Percentiles rank a stretch among this genome's conserved stretches.
Conservation (phyloP, 2,888 invertebrate genomes). For the Sericinus montela region DNA sequence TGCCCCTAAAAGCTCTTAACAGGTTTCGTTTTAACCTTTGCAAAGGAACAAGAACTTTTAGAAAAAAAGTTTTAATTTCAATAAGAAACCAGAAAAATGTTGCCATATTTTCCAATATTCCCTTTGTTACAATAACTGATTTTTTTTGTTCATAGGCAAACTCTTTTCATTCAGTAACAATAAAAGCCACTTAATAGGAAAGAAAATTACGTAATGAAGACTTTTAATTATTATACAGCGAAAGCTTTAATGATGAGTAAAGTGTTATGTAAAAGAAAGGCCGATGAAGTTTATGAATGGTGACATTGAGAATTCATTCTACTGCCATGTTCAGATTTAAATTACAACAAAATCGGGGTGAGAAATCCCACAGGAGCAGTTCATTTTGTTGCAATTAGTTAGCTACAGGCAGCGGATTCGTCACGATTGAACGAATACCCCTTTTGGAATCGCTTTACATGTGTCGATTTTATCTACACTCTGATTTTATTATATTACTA, state of each 20-base stretch:
- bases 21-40: conserved; percentile 1
- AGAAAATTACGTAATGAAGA: conserved; percentile 1
- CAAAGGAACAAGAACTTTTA: not conserved
- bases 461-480: conserved; percentile 21
- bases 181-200: conserved; percentile 1
- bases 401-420: conserved; percentile 68
- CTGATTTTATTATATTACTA: no score
- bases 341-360: conserved; percentile 67
- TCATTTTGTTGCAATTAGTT: conserved; percentile 78
- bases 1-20: not conserved
- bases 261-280: not conserved
- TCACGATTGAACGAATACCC: conserved; percentile 74
- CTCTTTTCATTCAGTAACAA: conserved; percentile 5
- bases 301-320: conserved; percentile 33
- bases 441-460: conserved; percentile 44
- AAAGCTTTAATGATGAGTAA: no score
- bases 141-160: not conserved
- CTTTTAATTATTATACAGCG: conserved; percentile 5
- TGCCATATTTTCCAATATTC: conserved; percentile 1
- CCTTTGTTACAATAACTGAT: not conserved
- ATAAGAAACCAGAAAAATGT: conserved; percentile 16
- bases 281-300: conserved; percentile 25
- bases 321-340: conserved; percentile 47
- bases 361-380: conserved; percentile 59
- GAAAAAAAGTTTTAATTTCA: not conserved